Evolutionary conservation across 2,797 vertebrate genomes (phyloP), one percentile per base, ranked within the genome.

Genomic region (Euphonia xanthogaster): DNA sequence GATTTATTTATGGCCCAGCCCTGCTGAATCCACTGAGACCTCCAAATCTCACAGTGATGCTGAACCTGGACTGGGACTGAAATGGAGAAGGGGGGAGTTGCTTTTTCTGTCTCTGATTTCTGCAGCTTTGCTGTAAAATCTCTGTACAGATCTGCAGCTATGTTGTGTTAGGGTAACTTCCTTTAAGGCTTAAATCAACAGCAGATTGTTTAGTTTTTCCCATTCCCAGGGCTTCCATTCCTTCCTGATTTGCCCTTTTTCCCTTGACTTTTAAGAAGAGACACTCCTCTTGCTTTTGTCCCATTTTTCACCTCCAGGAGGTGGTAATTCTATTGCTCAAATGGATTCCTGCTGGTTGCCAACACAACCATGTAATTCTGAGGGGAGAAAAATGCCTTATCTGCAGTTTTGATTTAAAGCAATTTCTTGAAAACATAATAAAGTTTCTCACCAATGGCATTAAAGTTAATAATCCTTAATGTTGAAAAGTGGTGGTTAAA

Each of bases 291-390:
- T 88, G 78, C 92, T 94, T 96, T 96, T 96, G 96, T 97, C 96
- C 96, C 96, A 96, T 96, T 96, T 97, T 97, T 96, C 96, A 96
- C 96, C 96, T 97, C 96, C 96, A 96, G 96, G 95, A 97, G 96
- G 96, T 96, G 94, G 95, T 97, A 97, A 96, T 97, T 97, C 95
- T 97, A 94, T 96, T 96, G 95, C 94, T 95, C 92, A 97, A 96
- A 97, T 96, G 95, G 94, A 96, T 97, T 96, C 95, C 94, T 96
- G 94, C 95, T 96, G 94, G 94, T 97, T 97, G 96, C 94, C 94
- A 95, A 95, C 95, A 96, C 92, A 96, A 96, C 94, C 95, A 97
- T 96, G 94, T 96, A 97, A 97, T 97, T 96, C 94, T 70, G 80
- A 95, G 62, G 58, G 83, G 88, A 96, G 96, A 95, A 94, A 96